Percentiles rank a stretch among this genome's conserved stretches.
Conservation (phyloP, 2,888 invertebrate genomes). For the Mechanitis mazaeus region DNA sequence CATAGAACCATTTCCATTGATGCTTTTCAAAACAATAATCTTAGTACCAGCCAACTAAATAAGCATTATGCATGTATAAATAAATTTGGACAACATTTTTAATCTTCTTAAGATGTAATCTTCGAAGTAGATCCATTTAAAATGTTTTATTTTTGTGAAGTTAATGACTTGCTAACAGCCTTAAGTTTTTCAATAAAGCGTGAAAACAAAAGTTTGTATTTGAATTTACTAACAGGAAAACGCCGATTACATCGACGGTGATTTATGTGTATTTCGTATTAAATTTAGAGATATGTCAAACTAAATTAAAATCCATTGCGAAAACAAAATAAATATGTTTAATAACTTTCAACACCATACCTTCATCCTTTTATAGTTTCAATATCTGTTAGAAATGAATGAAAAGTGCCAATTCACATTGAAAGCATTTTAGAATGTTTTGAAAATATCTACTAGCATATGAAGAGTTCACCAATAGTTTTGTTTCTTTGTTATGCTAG, state of each 20-base stretch:
- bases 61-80: neutral
- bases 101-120: conserved; percentile 3
- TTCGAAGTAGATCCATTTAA: conserved; percentile 1
- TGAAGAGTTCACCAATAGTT: neutral
- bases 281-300: neutral
- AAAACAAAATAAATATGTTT: neutral
- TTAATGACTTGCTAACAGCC: conserved; percentile 2
- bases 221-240: conserved; percentile 1
- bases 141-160: conserved; percentile 5
- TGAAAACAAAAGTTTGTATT: conserved; percentile 3
- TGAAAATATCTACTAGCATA: no score
- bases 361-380: neutral
- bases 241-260: neutral
- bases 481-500: neutral
- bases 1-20: neutral
- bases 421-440: no score
- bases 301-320: neutral
- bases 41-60: neutral
- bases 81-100: neutral
- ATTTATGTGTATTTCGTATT: neutral
- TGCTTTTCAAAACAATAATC: neutral
- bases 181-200: conserved; percentile 6
- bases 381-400: no score
- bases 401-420: no score
- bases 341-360: no score